phyloP scores from a whole-genome alignment of 2,797 vertebrate genomes.

The Orestias chungarensis region DNA sequence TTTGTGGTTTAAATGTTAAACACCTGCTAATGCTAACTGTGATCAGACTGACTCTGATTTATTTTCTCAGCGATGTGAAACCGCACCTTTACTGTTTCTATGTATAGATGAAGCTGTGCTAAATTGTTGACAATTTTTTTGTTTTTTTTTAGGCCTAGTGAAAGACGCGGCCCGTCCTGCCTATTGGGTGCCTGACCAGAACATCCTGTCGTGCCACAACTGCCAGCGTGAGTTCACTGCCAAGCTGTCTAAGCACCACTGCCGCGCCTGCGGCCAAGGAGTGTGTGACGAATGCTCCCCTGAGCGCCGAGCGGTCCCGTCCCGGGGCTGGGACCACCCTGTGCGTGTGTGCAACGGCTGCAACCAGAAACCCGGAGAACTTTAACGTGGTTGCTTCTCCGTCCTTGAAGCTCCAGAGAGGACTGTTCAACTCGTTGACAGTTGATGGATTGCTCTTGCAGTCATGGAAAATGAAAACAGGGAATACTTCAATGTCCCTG shows the following conservation, averaged over 20 bases:
- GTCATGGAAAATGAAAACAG: slow-evolving; percentile 68
- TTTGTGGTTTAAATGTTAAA: background rate
- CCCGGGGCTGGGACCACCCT: slow-evolving; percentile 97
- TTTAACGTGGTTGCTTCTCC: slow-evolving; percentile 81
- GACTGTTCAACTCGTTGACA: slow-evolving; percentile 59
- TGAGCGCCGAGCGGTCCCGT: slow-evolving; percentile 90
- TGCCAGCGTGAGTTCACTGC: slow-evolving; percentile 94
- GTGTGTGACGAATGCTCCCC: slow-evolving; percentile 97
- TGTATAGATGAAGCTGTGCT: background rate
- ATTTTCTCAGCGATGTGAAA: background rate
- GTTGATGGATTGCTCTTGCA: slow-evolving; percentile 61
- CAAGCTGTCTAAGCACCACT: slow-evolving; percentile 98
- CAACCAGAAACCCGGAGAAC: slow-evolving; percentile 95
- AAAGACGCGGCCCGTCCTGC: slow-evolving; percentile 96
- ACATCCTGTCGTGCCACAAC: slow-evolving; percentile 92
- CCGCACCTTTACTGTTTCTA: background rate
- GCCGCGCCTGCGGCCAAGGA: slow-evolving; percentile 96
- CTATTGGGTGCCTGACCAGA: slow-evolving; percentile 99
- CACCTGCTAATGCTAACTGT: background rate
- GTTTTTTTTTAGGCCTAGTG: slow-evolving; percentile 84
- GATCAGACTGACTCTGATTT: background rate
- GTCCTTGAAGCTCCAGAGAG: slow-evolving; percentile 58
- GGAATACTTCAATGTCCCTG: slow-evolving; percentile 50
- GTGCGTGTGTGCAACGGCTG: slow-evolving; percentile 94
- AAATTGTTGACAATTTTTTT: background rate